These are phyloP conservation scores for Sylvicola cinctus DNA, from an alignment of 2,888 invertebrate species.

Conservation along the genomic window DNA sequence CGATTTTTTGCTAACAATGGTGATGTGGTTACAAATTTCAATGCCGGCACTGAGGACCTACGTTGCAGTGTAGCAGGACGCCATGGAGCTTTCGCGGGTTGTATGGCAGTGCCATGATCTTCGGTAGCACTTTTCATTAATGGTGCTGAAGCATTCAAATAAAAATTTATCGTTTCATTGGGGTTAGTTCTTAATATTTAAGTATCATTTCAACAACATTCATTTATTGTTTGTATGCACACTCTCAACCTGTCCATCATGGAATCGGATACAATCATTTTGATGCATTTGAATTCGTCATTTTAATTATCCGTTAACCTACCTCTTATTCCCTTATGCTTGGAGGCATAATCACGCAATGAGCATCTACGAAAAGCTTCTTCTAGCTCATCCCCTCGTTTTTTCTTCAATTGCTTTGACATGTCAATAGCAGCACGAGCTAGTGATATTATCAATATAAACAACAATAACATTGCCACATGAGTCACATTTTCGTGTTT, in stretches of 20 bases:
- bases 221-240: too few species aligned
- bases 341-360: conserved; percentile 20
- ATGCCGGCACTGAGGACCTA: background rate
- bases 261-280: too few species aligned
- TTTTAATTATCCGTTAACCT: background rate
- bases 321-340: conserved; percentile 9
- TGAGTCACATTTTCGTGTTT: conserved; percentile 5
- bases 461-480: conserved; percentile 6
- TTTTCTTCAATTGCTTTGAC: conserved; percentile 6
- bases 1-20: conserved; percentile 6
- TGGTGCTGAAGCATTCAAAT: too few species aligned
- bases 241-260: too few species aligned
- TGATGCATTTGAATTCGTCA: background rate
- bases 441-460: conserved; percentile 7
- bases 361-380: conserved; percentile 15
- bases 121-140: too few species aligned
- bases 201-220: too few species aligned
- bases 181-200: too few species aligned
- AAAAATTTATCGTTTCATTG: too few species aligned
- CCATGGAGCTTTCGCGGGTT: background rate
- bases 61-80: background rate
- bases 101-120: too few species aligned
- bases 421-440: conserved; percentile 8
- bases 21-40: background rate
- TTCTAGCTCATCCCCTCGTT: too few species aligned